These are phyloP conservation scores for Drosophila nikananu DNA, from an alignment of 1,140 invertebrate species.

Conservation along the genomic window DNA sequence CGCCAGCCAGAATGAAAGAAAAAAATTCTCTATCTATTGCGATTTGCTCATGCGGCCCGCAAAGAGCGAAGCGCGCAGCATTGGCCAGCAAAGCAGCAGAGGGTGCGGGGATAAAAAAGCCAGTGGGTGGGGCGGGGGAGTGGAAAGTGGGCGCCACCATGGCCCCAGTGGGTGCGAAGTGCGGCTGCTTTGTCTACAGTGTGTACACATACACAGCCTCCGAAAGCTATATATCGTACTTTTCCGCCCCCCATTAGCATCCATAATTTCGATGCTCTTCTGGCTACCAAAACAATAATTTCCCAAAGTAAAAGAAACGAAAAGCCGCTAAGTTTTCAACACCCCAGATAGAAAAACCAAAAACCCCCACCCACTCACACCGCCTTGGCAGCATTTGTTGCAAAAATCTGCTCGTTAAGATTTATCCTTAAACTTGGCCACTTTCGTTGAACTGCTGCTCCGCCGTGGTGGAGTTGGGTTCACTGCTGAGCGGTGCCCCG, in stretches of 20 bases:
- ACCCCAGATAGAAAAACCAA: conserved; percentile 22
- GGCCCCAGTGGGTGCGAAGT: conserved; percentile 68
- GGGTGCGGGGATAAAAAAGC: conserved; percentile 13
- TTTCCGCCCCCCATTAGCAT: conserved; percentile 47
- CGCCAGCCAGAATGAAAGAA: conserved; percentile 64
- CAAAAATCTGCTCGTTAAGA: conserved; percentile 63
- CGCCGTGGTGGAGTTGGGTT: conserved; percentile 32
- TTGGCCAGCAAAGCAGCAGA: conserved; percentile 21
- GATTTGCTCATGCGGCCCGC: conserved; percentile 83
- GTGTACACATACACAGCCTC: conserved; percentile 45
- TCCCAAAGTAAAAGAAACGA: conserved; percentile 10
- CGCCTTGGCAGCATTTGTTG: conserved; percentile 42
- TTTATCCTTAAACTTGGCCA: conserved; percentile 81
- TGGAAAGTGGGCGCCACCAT: conserved; percentile 51
- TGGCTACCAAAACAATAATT: conserved; percentile 55
- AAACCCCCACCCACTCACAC: conserved; percentile 15
- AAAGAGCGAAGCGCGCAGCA: conserved; percentile 75
- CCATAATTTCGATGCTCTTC: conserved; percentile 61
- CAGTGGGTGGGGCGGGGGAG: conserved; percentile 25
- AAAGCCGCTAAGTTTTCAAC: conserved; percentile 19
- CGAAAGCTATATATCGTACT: conserved; percentile 30
- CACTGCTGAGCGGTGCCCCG: neutral
- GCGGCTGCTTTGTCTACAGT: conserved; percentile 61
- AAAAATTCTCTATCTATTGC: conserved; percentile 85
- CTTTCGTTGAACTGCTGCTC: conserved; percentile 45